Evolutionary conservation across 2,888 invertebrate species (phyloP), one percentile per base, ranked within the genome.

Genomic region (Drosophila prolongata): DNA sequence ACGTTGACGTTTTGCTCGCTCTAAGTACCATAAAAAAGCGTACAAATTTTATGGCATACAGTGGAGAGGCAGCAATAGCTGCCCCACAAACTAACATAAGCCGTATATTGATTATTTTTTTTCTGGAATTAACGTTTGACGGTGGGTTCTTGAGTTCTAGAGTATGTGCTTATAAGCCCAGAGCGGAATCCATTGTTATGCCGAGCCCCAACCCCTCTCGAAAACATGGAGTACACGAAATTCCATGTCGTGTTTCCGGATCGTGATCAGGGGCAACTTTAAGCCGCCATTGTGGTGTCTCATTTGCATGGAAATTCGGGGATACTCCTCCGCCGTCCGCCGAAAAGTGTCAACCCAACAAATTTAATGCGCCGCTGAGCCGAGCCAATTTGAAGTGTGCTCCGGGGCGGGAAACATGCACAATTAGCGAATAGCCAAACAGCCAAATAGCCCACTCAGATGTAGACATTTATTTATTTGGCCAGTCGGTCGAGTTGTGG

Each of bases 21-120:
- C 70, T 70, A 82, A 87, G 88, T 85, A 79, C 83, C 83, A 86
- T 85, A 75, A 79, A 82, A 82, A 78, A 86, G 74, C 72, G 67
- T 75, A 79, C 86, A 82, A 85, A 56, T 87, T 85, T 87, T 79
- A 85, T 76, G 75, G 76, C 73, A 50, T 70, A 54, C 61, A 73
- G 11, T 19, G 55, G 58, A 42, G 49, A 19, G 43, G 46, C 27
- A 9, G 4, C 16, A 2, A 19, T 19, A 19, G 4, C 34, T 19
- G 55, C 38, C 55, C 4, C 19, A 19, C 3, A 19, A 19, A 19
- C 19, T 19, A 46, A 46, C 68, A 66, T 67, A 67, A 47, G 46
- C 35, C 68, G 46, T 13, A 67, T 67, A 66, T 66, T 66, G 65
- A 66, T 67, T 66, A 55, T 46, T 65, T 66, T 66, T 67, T 16